Evolutionary conservation across 2,888 invertebrate genomes (phyloP), one percentile per base, ranked within the genome.

Genomic region (Nebria salina): DNA sequence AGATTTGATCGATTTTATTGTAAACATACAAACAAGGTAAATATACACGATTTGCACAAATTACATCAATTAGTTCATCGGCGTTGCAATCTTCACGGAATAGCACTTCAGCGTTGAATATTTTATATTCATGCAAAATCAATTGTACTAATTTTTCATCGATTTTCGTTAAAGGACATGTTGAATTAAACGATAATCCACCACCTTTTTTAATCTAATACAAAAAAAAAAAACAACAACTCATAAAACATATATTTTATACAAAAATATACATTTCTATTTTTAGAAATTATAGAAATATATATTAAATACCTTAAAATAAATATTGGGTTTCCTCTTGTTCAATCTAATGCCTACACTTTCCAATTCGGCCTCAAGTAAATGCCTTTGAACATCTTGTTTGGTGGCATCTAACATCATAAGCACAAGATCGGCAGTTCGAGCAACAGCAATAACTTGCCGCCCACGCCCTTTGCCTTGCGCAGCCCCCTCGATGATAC

Each of bases 351-450:
- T 99, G 82, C 99, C 99, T 43, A 99, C 99, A 86, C 96, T 95
- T 90, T 99, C 99, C 88, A 99, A 91, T 89, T 99, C 99, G 83
- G 92, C 94, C 88, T 99, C 99, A 42, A 99, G 90, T 80, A 98
- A 90, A 83, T 95, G 93, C 83, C 97, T 93, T 88, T 99, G 99
- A 68, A 98, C 96, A 87, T 98, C 98, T 78, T 98, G 97, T 89
- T 99, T 99, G 0, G 98, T 98, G 0, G 99, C 99, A 88, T 99
- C 99, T 88, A 99, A 89, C 99, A 99, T 99, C 96, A 99, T 99
- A 41, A 99, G 91, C 65, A 99, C 97, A 85, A 99, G 90, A 90
- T 99, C 99, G 0, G 99, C 97, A 3, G 99, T 99, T 86, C 99
- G 92, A 0, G 99, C 99, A 8, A 99, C 99, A 13, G 99, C 98